Evolutionary conservation across 2,888 invertebrate genomes (phyloP).

Genomic region (Cheilosia vulpina): DNA sequence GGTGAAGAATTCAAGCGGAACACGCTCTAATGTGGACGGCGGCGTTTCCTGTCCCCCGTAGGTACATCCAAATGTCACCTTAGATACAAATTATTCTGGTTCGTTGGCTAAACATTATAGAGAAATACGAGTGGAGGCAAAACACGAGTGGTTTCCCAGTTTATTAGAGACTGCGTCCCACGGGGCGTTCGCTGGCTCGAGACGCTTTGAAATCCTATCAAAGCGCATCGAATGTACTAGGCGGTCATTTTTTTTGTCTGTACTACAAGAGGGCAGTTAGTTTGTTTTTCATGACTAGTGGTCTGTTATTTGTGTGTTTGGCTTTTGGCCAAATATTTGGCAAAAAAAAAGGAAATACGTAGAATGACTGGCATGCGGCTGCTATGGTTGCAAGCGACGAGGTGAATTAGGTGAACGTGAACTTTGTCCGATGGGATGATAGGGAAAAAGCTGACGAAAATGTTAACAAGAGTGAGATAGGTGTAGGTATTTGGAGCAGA

Average conservation of each 20-base stretch:
- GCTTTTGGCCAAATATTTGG: conserved; percentile 40
- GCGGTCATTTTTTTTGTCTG: neutral
- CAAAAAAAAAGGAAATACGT: conserved; percentile 6
- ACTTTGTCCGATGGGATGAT: neutral
- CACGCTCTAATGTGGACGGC: conserved; percentile 10
- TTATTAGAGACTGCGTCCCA: conserved; percentile 16
- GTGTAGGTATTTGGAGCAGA: neutral
- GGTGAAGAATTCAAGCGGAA: conserved; percentile 37
- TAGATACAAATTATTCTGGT: conserved; percentile 26
- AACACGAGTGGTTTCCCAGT: conserved; percentile 34
- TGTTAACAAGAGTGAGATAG: neutral
- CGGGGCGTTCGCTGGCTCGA: conserved; percentile 6
- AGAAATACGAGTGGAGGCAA: neutral
- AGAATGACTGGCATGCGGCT: conserved; percentile 20
- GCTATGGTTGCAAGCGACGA: conserved; percentile 19
- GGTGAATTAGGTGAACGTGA: conserved; percentile 33
- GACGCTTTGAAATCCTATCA: conserved; percentile 50
- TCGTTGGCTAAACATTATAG: conserved; percentile 1
- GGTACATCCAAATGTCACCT: conserved; percentile 40
- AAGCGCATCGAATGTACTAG: conserved; percentile 28
- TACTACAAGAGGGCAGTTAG: no score
- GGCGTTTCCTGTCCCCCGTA: conserved; percentile 22
- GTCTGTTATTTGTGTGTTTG: conserved; percentile 53
- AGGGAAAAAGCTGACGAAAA: neutral
- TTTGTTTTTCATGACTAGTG: conserved; percentile 28